These are phyloP conservation scores for Heteromurus nitidus DNA, from an alignment of 2,888 invertebrate genomes.

Conservation along the genomic window DNA sequence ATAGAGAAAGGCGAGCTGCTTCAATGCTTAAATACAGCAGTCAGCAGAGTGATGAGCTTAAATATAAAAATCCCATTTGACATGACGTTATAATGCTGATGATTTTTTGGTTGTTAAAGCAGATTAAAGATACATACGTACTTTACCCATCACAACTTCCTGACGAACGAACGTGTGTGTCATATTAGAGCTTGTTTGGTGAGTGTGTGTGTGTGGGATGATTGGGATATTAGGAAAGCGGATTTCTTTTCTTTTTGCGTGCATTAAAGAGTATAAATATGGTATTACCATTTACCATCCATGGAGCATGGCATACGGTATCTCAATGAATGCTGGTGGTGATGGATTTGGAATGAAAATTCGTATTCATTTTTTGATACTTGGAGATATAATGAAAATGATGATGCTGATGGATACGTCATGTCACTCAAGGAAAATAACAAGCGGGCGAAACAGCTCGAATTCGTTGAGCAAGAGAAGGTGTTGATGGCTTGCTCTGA, in stretches of 20 bases:
- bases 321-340: not conserved
- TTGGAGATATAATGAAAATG: not conserved
- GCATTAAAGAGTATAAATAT: not conserved
- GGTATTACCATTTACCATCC: not conserved
- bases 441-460: constrained; percentile 21
- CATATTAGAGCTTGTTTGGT: too few species aligned
- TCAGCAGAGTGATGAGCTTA: not conserved
- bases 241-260: not conserved
- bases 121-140: constrained; percentile 1
- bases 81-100: constrained; percentile 5
- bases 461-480: too few species aligned
- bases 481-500: constrained; percentile 50
- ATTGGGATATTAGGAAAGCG: not conserved
- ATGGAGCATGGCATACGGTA: not conserved
- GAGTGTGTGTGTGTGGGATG: too few species aligned
- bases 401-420: not conserved
- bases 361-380: not conserved
- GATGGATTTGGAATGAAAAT: not conserved
- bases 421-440: constrained; percentile 52
- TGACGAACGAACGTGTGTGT: not conserved
- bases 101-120: constrained; percentile 6
- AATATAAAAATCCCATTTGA: constrained; percentile 17
- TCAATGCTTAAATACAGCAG: not conserved
- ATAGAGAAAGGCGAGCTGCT: not conserved
- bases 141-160: not conserved